phyloP scores from a whole-genome alignment of 2,888 invertebrate genomes.

The Morinoia aosen region DNA sequence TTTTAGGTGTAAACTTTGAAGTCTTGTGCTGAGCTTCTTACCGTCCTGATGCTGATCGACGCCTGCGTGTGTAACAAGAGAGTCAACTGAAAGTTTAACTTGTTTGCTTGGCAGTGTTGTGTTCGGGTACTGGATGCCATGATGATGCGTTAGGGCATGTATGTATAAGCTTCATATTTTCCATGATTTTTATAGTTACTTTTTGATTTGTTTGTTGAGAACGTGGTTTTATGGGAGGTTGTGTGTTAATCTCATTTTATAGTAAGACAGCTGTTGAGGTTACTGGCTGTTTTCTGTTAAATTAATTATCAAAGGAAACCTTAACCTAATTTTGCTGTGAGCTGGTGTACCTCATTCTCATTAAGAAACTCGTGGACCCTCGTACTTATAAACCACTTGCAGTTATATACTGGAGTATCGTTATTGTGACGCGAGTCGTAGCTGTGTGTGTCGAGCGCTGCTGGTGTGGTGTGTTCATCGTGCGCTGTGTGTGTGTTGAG shows the following conservation, averaged over 20 bases:
- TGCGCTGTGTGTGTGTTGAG: no score
- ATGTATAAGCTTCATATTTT: no score
- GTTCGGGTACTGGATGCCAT: not conserved
- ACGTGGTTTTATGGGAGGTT: not conserved
- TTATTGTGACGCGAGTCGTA: not conserved
- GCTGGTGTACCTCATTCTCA: not conserved
- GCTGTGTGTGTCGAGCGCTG: no score
- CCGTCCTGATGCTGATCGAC: no score
- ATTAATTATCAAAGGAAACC: not conserved
- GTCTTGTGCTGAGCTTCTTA: not conserved
- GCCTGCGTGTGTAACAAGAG: no score
- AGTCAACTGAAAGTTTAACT: no score
- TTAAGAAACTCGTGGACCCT: not conserved
- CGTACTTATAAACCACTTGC: not conserved
- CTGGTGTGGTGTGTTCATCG: no score
- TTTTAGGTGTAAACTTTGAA: not conserved
- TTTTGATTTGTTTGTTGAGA: not conserved
- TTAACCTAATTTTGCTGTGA: not conserved
- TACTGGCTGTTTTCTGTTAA: not conserved
- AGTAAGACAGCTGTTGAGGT: not conserved
- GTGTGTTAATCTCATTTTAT: no score
- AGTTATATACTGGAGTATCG: not conserved
- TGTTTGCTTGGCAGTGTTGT: not conserved
- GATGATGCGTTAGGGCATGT: not conserved
- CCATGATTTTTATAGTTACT: not conserved